Percentiles rank a stretch among this genome's conserved stretches.
Evolutionary conservation across 2,888 invertebrate species (phyloP).

Genomic region (Geophilus truncorum): DNA sequence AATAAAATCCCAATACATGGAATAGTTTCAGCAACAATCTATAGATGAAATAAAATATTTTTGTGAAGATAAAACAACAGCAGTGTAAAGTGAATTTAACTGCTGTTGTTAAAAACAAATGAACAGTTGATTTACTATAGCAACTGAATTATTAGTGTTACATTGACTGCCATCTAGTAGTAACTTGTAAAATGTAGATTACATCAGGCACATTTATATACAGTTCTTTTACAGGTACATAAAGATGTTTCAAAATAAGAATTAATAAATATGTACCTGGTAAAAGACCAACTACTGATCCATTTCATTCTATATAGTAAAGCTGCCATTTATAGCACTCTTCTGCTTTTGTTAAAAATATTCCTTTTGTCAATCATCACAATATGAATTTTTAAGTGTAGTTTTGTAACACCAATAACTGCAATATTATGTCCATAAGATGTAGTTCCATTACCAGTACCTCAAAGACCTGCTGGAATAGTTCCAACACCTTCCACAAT

Average conservation of each 20-base stretch:
- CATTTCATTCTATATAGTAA: constrained; percentile 58
- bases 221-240: not conserved
- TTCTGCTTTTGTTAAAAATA: constrained; percentile 47
- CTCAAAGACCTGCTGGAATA: constrained; percentile 76
- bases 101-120: too few species aligned
- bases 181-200: too few species aligned
- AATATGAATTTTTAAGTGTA: constrained; percentile 33
- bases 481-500: constrained; percentile 81
- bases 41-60: too few species aligned
- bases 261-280: constrained; percentile 31
- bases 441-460: constrained; percentile 79
- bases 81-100: too few species aligned
- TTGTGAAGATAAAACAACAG: too few species aligned
- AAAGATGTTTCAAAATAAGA: constrained; percentile 23
- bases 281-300: constrained; percentile 52
- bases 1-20: not conserved
- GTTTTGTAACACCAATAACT: constrained; percentile 80
- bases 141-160: too few species aligned
- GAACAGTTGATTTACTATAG: too few species aligned
- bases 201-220: too few species aligned
- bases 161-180: too few species aligned
- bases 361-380: too few species aligned
- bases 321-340: constrained; percentile 49
- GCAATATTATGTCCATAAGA: constrained; percentile 88
- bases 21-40: too few species aligned